Evolutionary conservation across 2,888 invertebrate species (phyloP).

Genomic region (Tachystola acroxantha): DNA sequence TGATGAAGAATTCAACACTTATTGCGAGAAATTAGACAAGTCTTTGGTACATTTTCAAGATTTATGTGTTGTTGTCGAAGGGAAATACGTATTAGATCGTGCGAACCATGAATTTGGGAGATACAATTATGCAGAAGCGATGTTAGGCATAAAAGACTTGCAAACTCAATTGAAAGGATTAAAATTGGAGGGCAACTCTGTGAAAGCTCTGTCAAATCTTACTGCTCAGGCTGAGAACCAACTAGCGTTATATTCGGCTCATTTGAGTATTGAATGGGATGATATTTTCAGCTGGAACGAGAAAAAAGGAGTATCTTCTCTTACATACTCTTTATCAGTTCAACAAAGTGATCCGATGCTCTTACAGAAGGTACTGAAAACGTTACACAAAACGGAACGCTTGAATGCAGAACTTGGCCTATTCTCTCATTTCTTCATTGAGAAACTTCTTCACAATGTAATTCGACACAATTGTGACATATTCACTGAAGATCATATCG

Average conservation of each 20-base stretch:
- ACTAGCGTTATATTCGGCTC: conserved; percentile 53
- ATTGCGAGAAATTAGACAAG: conserved; percentile 38
- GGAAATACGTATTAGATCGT: conserved; percentile 44
- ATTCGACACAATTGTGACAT: conserved; percentile 66
- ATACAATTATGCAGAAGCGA: conserved; percentile 53
- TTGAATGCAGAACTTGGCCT: conserved; percentile 58
- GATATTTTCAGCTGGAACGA: conserved; percentile 64
- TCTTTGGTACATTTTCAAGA: conserved; percentile 38
- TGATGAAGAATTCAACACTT: conserved; percentile 46
- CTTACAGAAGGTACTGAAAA: conserved; percentile 57
- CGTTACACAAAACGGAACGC: conserved; percentile 53
- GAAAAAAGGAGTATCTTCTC: conserved; percentile 45
- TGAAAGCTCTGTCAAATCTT: conserved; percentile 44
- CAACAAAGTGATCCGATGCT: conserved; percentile 60
- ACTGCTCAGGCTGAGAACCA: conserved; percentile 57
- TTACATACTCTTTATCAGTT: conserved; percentile 57
- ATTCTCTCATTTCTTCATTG: conserved; percentile 66
- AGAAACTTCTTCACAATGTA: conserved; percentile 55
- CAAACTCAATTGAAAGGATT: conserved; percentile 36
- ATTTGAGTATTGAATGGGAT: conserved; percentile 66
- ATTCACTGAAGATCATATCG: conserved; percentile 59
- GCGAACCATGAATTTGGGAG: conserved; percentile 59
- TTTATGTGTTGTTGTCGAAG: conserved; percentile 47
- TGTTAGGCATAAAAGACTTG: conserved; percentile 42
- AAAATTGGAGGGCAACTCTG: conserved; percentile 49